These are phyloP conservation scores for Hylomyscus alleni DNA, from an alignment of 2,797 vertebrate species.

Conservation along the genomic window DNA sequence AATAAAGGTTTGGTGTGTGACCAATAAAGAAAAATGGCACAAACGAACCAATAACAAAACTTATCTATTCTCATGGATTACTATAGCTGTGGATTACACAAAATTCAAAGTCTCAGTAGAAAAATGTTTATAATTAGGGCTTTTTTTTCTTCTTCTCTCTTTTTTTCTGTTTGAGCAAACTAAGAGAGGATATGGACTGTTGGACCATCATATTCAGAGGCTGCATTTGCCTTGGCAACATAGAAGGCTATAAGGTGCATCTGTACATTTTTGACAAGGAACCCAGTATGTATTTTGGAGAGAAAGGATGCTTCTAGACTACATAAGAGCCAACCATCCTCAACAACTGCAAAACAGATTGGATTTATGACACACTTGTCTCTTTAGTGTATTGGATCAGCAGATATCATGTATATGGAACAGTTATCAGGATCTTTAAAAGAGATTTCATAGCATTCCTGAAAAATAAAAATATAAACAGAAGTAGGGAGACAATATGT, in stretches of 20 bases:
- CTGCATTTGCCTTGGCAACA: conserved; percentile 27
- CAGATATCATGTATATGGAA: neutral
- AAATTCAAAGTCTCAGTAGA: conserved; percentile 5
- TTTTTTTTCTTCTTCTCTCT: neutral
- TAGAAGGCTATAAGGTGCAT: neutral
- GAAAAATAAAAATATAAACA: neutral
- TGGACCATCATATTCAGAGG: neutral
- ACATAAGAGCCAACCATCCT: conserved; percentile 32
- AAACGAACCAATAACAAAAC: neutral
- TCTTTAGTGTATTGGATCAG: conserved; percentile 50
- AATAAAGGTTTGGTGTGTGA: neutral
- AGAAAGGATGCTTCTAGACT: conserved; percentile 64
- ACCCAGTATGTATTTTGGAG: conserved; percentile 62
- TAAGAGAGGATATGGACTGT: neutral
- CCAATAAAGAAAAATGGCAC: conserved; percentile 24
- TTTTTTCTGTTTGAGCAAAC: neutral
- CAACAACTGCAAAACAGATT: conserved; percentile 54
- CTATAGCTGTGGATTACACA: neutral
- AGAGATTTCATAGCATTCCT: neutral
- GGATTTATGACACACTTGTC: neutral
- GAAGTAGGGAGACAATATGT: neutral
- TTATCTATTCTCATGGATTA: neutral
- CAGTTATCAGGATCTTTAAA: conserved; percentile 27
- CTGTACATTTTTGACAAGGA: conserved; percentile 66
- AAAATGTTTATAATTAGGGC: neutral